Conservation (phyloP, 2,888 invertebrate genomes). For the Noctua comes region DNA sequence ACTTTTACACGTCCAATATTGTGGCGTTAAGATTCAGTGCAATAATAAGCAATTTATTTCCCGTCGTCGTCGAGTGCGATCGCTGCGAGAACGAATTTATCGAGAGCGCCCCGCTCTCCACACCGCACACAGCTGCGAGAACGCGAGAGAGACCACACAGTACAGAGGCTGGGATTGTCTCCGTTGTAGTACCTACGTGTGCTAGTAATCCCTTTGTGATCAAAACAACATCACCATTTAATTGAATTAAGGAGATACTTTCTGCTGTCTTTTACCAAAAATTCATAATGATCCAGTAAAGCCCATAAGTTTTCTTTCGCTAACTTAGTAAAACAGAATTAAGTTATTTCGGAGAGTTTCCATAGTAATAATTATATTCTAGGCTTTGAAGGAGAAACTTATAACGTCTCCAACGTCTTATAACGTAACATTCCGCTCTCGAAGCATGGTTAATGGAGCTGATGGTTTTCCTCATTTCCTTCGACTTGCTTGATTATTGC, state of each 20-base stretch:
- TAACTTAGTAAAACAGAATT: neutral
- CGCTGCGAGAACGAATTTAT: conserved; percentile 32
- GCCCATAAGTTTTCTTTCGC: neutral
- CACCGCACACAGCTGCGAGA: neutral
- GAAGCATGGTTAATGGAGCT: conserved; percentile 7
- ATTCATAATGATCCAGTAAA: neutral
- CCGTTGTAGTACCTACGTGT: neutral
- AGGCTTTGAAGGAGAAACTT: too few species aligned
- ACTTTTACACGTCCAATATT: conserved; percentile 32
- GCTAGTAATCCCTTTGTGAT: neutral
- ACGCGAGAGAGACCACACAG: neutral
- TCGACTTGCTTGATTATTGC: conserved; percentile 1
- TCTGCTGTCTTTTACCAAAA: neutral
- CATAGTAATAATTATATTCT: neutral
- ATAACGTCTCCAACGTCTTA: neutral
- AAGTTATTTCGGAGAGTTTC: neutral
- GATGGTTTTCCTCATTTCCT: conserved; percentile 13
- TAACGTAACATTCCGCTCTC: conserved; percentile 10
- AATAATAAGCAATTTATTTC: conserved; percentile 64
- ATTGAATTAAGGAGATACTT: neutral
- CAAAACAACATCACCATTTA: neutral
- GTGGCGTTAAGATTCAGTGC: conserved; percentile 52
- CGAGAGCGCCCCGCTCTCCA: conserved; percentile 12
- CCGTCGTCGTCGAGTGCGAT: conserved; percentile 41
- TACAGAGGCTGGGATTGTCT: neutral